phyloP scores from a whole-genome alignment of 1,140 invertebrate species.

The Aphelenchoides besseyi region DNA sequence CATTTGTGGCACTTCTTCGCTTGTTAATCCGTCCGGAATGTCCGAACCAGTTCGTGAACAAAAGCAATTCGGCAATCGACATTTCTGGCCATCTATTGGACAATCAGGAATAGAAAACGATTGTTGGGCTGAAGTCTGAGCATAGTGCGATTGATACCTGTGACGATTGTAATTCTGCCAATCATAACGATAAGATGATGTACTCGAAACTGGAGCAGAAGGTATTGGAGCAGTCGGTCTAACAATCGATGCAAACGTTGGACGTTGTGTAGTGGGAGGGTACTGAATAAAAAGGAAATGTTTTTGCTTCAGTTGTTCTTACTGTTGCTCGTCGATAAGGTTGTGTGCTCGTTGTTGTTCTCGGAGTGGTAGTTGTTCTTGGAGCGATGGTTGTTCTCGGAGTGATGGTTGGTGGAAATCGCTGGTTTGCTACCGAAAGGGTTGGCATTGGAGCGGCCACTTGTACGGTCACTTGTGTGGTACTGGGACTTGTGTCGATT shows the following conservation, averaged over 20 bases:
- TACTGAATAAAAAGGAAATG: background rate
- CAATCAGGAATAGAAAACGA: slow-evolving; percentile 19
- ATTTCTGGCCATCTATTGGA: slow-evolving; percentile 35
- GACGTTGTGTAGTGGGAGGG: slow-evolving; percentile 18
- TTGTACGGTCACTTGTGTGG: slow-evolving; percentile 10
- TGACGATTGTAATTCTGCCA: slow-evolving; percentile 7
- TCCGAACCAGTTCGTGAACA: slow-evolving; percentile 49
- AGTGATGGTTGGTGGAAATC: background rate
- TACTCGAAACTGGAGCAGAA: background rate
- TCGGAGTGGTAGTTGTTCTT: background rate
- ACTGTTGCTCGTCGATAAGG: background rate
- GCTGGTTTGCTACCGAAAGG: background rate
- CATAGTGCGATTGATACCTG: background rate
- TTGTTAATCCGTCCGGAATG: slow-evolving; percentile 41
- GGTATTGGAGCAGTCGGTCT: background rate
- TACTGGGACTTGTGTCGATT: background rate
- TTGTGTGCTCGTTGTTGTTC: background rate
- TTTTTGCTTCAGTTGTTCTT: background rate
- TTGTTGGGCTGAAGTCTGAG: slow-evolving; percentile 4
- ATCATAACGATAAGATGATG: background rate
- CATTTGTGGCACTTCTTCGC: slow-evolving; percentile 53
- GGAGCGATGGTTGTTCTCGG: background rate
- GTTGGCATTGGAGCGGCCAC: background rate
- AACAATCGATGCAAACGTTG: background rate
- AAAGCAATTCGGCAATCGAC: slow-evolving; percentile 50